phyloP scores from a whole-genome alignment of 2,797 vertebrate genomes.

The Mastacembelus armatus region DNA sequence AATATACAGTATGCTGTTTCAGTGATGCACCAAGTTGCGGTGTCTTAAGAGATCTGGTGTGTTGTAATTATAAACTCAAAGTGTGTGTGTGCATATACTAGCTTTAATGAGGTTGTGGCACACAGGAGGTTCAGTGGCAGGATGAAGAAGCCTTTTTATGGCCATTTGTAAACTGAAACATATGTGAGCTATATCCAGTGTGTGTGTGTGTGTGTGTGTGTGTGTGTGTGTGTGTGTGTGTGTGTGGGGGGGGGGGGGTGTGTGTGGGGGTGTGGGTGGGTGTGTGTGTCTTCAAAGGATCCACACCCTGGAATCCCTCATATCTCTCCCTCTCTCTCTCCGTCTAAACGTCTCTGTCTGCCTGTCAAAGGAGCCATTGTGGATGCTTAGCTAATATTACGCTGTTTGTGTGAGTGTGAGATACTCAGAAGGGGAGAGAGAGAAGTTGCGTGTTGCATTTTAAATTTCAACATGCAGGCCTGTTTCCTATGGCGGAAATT shows the following conservation, averaged over 20 bases:
- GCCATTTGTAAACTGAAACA: constrained; percentile 72
- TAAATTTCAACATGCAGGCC: constrained; percentile 37
- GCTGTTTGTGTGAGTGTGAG: constrained; percentile 8
- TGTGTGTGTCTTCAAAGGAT: constrained; percentile 56
- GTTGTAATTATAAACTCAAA: neutral
- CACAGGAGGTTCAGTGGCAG: constrained; percentile 45
- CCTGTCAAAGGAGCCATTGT: constrained; percentile 61
- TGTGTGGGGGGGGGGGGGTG: too few species aligned
- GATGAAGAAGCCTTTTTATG: constrained; percentile 67
- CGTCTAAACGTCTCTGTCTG: constrained; percentile 5
- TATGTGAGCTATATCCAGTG: constrained; percentile 37
- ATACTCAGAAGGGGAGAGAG: neutral
- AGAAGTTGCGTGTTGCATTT: constrained; percentile 24
- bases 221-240: too few species aligned
- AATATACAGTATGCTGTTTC: too few species aligned
- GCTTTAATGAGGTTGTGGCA: constrained; percentile 35
- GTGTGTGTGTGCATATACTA: neutral
- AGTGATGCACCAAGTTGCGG: too few species aligned
- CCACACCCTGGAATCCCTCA: constrained; percentile 38
- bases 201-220: constrained; percentile 25
- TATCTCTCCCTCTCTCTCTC: constrained; percentile 20
- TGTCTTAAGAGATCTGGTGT: too few species aligned
- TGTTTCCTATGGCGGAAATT: constrained; percentile 43
- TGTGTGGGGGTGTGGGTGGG: too few species aligned
- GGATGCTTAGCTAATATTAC: constrained; percentile 54